Conservation (phyloP, 2,113 vertebrate genomes). For the Podarcis muralis region DNA sequence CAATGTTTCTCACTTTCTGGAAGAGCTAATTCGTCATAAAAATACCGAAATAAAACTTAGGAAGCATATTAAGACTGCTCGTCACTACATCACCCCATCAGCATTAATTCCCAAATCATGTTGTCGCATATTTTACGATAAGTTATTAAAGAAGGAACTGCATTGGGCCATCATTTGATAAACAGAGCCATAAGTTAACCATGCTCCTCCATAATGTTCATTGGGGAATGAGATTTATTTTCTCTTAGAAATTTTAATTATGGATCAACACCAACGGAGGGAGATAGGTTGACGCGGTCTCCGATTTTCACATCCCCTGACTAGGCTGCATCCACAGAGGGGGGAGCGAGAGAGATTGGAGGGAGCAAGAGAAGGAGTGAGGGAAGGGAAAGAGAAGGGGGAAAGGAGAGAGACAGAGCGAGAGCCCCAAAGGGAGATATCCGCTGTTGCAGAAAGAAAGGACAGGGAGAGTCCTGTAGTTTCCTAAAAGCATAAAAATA, state of each 20-base stretch:
- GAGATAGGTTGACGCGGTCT: background rate
- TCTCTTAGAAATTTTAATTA: slow-evolving; percentile 62
- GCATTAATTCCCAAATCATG: slow-evolving; percentile 68
- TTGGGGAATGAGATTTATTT: slow-evolving; percentile 65
- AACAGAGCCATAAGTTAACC: slow-evolving; percentile 68
- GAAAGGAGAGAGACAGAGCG: background rate
- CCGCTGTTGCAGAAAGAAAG: too few species aligned
- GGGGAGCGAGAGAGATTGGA: background rate
- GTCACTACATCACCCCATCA: slow-evolving; percentile 60
- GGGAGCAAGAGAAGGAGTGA: too few species aligned
- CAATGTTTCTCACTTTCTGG: slow-evolving; percentile 52
- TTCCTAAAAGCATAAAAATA: background rate
- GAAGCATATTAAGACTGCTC: slow-evolving; percentile 59
- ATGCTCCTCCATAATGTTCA: slow-evolving; percentile 39
- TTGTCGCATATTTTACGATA: slow-evolving; percentile 70
- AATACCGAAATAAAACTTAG: slow-evolving; percentile 49
- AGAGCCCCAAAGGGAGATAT: background rate
- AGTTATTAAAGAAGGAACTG: slow-evolving; percentile 65
- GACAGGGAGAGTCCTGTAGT: background rate
- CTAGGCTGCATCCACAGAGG: background rate
- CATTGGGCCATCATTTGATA: slow-evolving; percentile 64
- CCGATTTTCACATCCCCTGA: background rate
- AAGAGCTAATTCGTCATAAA: slow-evolving; percentile 43
- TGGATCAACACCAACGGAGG: slow-evolving; percentile 18
- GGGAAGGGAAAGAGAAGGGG: background rate